phyloP scores from a whole-genome alignment of 2,797 vertebrate species.

The Anableps anableps region DNA sequence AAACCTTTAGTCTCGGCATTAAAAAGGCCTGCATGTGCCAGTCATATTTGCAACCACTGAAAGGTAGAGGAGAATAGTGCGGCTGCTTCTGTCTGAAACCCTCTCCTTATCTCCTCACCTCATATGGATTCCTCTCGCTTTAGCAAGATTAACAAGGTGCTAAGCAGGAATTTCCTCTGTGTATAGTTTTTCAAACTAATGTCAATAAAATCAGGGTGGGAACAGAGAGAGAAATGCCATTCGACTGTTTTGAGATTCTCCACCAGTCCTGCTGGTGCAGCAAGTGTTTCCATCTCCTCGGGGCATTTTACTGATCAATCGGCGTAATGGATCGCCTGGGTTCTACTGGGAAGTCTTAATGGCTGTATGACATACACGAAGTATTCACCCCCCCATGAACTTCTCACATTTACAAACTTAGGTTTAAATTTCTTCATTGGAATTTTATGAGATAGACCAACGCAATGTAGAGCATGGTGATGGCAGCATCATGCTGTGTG shows the following conservation, averaged over 20 bases:
- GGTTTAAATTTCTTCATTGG: neutral
- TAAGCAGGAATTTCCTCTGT: slow-evolving; percentile 62
- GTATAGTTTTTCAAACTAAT: slow-evolving; percentile 68
- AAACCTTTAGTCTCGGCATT: slow-evolving; percentile 55
- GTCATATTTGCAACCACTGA: slow-evolving; percentile 58
- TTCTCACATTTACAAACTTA: neutral
- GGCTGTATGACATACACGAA: slow-evolving; percentile 38
- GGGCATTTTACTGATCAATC: slow-evolving; percentile 72
- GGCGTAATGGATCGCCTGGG: slow-evolving; percentile 67
- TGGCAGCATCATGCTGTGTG: neutral
- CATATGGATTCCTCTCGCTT: slow-evolving; percentile 62
- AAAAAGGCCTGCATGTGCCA: slow-evolving; percentile 61
- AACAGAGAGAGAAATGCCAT: slow-evolving; percentile 51
- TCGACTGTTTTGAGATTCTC: slow-evolving; percentile 55
- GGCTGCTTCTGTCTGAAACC: slow-evolving; percentile 42
- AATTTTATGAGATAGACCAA: neutral
- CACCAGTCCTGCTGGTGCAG: slow-evolving; percentile 30
- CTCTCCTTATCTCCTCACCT: slow-evolving; percentile 68
- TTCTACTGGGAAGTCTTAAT: slow-evolving; percentile 66
- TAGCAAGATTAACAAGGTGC: slow-evolving; percentile 64
- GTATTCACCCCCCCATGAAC: neutral
- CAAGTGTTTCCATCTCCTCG: slow-evolving; percentile 50
- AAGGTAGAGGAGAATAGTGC: slow-evolving; percentile 48
- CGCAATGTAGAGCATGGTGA: neutral
- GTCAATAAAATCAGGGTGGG: slow-evolving; percentile 65